A percentile compares a stretch with the other conserved stretches of the same genome.
Conservation (phyloP, 37 sponge, comb jelly and placozoan genomes). For the Mnemiopsis leidyi region DNA sequence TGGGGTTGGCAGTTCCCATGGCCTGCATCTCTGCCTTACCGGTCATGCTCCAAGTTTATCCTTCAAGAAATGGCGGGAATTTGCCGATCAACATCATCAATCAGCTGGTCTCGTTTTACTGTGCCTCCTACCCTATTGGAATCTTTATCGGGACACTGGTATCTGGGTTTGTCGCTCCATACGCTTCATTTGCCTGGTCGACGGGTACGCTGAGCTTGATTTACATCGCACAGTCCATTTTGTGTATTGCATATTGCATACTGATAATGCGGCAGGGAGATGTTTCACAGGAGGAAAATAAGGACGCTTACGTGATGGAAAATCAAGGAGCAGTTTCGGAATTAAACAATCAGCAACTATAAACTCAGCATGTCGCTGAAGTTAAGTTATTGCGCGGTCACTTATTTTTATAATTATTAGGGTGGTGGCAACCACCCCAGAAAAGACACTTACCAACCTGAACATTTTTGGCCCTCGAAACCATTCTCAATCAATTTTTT, state of each 20-base stretch:
- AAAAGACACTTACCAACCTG: no score
- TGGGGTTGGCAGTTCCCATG: slow-evolving; percentile 20
- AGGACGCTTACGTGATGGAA: no score
- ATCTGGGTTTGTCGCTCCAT: neutral
- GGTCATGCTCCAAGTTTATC: neutral
- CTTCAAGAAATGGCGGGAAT: neutral
- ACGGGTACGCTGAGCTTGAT: neutral
- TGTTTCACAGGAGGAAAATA: neutral
- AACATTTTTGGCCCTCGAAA: no score
- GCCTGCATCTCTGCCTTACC: slow-evolving; percentile 15
- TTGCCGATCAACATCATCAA: neutral
- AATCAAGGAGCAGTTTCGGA: no score
- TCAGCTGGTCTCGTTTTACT: neutral
- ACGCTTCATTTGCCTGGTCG: neutral
- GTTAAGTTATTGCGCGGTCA: no score
- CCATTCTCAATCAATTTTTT: no score
- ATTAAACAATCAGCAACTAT: no score
- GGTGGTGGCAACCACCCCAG: no score
- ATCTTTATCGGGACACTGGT: neutral
- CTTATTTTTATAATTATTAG: no score
- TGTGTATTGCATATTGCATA: neutral
- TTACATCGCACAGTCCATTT: neutral
- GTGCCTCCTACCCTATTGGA: slow-evolving; percentile 38
- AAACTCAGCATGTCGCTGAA: no score
- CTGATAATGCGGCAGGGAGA: neutral